A percentile compares a stretch with the other conserved stretches of the same genome.
phyloP scores from a whole-genome alignment of 30 jellyfish, hydroid and myxozoan species.

The Euphysa ruthae region DNA sequence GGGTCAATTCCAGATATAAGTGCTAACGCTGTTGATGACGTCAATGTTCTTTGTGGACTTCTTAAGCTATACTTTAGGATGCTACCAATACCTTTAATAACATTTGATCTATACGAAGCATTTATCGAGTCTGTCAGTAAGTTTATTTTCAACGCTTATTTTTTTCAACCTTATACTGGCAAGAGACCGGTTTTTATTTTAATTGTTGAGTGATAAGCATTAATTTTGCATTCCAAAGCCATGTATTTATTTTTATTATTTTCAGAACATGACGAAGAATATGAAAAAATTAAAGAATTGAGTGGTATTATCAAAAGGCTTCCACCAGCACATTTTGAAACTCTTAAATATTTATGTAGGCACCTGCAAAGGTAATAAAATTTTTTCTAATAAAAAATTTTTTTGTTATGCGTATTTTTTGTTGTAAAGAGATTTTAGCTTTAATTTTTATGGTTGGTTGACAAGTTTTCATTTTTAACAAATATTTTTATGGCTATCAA shows the following conservation, averaged over 20 bases:
- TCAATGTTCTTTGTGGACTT: slow-evolving; percentile 70
- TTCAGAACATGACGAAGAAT: slow-evolving; percentile 28
- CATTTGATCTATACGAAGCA: slow-evolving; percentile 71
- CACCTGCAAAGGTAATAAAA: slow-evolving; percentile 92
- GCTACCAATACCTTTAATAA: slow-evolving; percentile 84
- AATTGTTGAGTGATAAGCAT: neutral
- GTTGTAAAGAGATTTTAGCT: too few relatives aligned
- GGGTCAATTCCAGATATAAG: slow-evolving; percentile 80
- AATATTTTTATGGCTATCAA: too few relatives aligned
- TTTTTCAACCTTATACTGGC: neutral
- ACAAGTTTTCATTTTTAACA: too few relatives aligned
- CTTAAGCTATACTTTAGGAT: slow-evolving; percentile 70
- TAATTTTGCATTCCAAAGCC: neutral
- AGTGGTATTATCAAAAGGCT: slow-evolving; percentile 39
- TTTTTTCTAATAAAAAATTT: too few relatives aligned
- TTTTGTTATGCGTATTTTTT: too few relatives aligned
- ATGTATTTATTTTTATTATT: neutral
- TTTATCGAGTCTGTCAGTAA: slow-evolving; percentile 85
- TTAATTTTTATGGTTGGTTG: too few relatives aligned
- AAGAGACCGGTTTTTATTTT: neutral
- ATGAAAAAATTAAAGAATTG: slow-evolving; percentile 40
- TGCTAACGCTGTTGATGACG: slow-evolving; percentile 36
- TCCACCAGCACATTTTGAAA: slow-evolving; percentile 92
- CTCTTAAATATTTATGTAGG: slow-evolving; percentile 68
- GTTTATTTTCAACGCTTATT: slow-evolving; percentile 12